phyloP scores from a whole-genome alignment of 1,140 invertebrate species.

The Pissodes strobi region DNA sequence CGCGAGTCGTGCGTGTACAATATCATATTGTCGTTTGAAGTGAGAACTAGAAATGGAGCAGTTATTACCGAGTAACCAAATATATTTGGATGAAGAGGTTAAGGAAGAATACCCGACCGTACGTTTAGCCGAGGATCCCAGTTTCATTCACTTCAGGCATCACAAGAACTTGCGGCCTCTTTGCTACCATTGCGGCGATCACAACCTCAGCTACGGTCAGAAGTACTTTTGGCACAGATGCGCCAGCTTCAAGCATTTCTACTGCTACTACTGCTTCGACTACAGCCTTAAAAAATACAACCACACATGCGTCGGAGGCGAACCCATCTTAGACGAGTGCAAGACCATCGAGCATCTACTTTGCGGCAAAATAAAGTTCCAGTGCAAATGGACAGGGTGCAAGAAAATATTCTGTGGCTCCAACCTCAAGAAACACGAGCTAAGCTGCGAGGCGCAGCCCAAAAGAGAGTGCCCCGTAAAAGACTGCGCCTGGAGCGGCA shows the following conservation, averaged over 20 bases:
- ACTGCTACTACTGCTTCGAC: constrained; percentile 35
- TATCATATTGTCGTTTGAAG: too few relatives aligned
- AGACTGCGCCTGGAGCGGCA: constrained; percentile 13
- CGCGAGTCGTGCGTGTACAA: too few relatives aligned
- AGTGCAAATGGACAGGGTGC: constrained; percentile 21
- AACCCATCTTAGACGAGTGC: constrained; percentile 28
- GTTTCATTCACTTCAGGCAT: constrained; percentile 14
- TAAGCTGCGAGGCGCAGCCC: constrained; percentile 21
- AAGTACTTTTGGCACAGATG: constrained; percentile 34
- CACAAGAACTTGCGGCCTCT: constrained; percentile 16
- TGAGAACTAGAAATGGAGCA: constrained; percentile 9
- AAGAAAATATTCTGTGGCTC: constrained; percentile 32
- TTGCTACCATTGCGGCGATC: constrained; percentile 29
- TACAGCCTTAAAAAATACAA: constrained; percentile 28
- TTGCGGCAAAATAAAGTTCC: constrained; percentile 28
- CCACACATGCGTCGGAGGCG: constrained; percentile 24
- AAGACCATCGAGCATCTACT: constrained; percentile 28
- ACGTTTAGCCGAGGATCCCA: neutral
- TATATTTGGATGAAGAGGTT: constrained; percentile 30
- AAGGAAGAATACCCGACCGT: constrained; percentile 31
- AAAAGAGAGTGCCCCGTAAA: constrained; percentile 17
- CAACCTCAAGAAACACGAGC: constrained; percentile 19
- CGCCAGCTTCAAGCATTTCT: constrained; percentile 26
- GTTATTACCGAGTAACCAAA: constrained; percentile 25
- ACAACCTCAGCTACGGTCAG: constrained; percentile 29